phyloP scores from a whole-genome alignment of 2,888 invertebrate genomes.

The Arctia plantaginis region DNA sequence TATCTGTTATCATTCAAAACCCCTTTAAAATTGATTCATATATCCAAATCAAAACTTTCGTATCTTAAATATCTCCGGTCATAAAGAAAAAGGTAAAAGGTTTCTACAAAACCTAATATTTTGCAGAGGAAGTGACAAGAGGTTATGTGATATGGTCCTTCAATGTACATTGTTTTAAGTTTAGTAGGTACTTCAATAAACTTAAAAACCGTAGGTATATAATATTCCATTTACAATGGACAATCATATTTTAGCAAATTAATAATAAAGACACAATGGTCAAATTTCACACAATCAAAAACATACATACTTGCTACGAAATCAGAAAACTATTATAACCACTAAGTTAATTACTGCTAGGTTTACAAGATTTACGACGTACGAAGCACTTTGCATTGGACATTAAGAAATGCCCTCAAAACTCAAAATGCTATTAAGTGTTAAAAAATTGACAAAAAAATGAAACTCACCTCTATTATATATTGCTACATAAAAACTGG shows the following conservation, averaged over 20 bases:
- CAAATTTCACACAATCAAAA: not conserved
- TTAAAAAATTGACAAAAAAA: not conserved
- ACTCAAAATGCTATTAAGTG: not conserved
- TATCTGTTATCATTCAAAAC: too few species aligned
- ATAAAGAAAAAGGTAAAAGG: too few species aligned
- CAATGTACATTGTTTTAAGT: not conserved
- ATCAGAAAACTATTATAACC: not conserved
- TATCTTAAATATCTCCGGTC: too few species aligned
- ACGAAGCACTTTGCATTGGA: too few species aligned
- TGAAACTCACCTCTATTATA: not conserved
- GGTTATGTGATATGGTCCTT: not conserved
- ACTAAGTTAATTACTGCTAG: not conserved
- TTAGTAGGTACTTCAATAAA: not conserved
- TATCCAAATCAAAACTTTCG: too few species aligned
- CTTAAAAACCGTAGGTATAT: not conserved
- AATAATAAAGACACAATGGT: not conserved
- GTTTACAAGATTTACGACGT: not conserved
- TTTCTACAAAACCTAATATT: too few species aligned
- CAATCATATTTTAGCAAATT: not conserved
- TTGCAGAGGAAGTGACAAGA: too few species aligned
- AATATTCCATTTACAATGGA: too few species aligned
- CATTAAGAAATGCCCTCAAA: not conserved
- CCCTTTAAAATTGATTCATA: too few species aligned
- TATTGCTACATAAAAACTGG: not conserved
- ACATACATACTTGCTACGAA: not conserved